Evolutionary conservation across 2,888 invertebrate genomes (phyloP).

Genomic region (Agrochola litura): DNA sequence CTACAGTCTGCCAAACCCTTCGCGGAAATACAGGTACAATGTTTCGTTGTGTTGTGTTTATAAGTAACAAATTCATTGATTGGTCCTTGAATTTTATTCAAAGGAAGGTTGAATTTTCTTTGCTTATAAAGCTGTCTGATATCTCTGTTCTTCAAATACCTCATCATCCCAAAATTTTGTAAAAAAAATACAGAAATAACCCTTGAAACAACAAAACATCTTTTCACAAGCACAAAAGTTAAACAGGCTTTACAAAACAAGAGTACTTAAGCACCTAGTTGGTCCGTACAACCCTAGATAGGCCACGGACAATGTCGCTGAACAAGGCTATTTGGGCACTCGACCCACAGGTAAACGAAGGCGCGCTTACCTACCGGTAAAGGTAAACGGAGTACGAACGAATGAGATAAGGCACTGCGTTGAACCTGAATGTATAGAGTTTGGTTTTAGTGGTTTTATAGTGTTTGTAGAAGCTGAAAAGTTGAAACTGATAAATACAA

Average conservation of each 20-base stretch:
- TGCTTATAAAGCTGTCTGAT: too few relatives aligned
- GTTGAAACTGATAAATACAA: not conserved
- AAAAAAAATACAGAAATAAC: not conserved
- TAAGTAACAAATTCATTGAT: not conserved
- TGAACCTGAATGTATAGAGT: slow-evolving; percentile 21
- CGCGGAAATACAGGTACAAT: not conserved
- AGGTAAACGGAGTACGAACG: slow-evolving; percentile 46
- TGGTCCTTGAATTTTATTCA: not conserved
- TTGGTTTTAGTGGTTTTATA: slow-evolving; percentile 15
- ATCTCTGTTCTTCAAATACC: not conserved
- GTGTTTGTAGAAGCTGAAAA: slow-evolving; percentile 3
- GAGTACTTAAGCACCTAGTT: slow-evolving; percentile 44
- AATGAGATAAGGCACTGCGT: slow-evolving; percentile 56
- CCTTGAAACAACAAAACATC: slow-evolving; percentile 10
- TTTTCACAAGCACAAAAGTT: slow-evolving; percentile 40
- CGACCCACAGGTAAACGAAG: slow-evolving; percentile 66
- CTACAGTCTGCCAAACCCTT: not conserved
- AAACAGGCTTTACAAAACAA: slow-evolving; percentile 39
- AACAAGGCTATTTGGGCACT: slow-evolving; percentile 66
- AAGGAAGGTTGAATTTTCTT: not conserved
- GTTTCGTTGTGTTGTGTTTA: not conserved
- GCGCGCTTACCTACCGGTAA: slow-evolving; percentile 53
- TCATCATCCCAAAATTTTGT: not conserved
- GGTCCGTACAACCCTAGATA: slow-evolving; percentile 54
- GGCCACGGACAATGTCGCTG: slow-evolving; percentile 57